A percentile compares a stretch with the other conserved stretches of the same genome.
phyloP scores from a whole-genome alignment of 2,797 vertebrate genomes.

The Etheostoma perlongum region DNA sequence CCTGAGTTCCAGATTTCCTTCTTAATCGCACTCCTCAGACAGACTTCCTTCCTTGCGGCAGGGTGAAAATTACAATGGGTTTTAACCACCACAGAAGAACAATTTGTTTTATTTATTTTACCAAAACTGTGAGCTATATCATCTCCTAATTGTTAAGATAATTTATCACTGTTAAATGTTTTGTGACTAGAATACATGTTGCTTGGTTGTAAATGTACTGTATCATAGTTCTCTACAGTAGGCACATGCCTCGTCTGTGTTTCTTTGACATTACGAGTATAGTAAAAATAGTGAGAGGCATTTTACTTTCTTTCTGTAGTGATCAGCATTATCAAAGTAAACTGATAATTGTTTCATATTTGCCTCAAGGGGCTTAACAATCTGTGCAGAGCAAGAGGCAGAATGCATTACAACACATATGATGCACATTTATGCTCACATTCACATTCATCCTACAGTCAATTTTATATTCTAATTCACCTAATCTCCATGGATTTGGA shows the following conservation, averaged over 20 bases:
- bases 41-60: background rate
- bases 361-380: background rate
- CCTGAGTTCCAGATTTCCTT: too few species aligned
- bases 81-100: background rate
- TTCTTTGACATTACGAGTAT: background rate
- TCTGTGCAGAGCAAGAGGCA: background rate
- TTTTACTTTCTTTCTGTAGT: background rate
- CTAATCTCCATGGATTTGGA: background rate
- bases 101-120: background rate
- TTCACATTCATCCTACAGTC: background rate
- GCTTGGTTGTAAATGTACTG: background rate
- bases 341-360: background rate
- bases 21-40: background rate
- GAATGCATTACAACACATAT: background rate
- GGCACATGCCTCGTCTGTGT: background rate
- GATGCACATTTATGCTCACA: background rate
- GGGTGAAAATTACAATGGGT: background rate
- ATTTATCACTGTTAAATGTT: background rate
- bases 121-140: background rate
- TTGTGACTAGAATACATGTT: background rate
- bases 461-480: conserved; percentile 1
- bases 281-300: background rate
- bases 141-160: background rate
- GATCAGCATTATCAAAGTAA: background rate
- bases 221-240: background rate